Base-by-base conservation (phyloP, 2,888 invertebrate species). In the Notodonta dromedarius region DNA sequence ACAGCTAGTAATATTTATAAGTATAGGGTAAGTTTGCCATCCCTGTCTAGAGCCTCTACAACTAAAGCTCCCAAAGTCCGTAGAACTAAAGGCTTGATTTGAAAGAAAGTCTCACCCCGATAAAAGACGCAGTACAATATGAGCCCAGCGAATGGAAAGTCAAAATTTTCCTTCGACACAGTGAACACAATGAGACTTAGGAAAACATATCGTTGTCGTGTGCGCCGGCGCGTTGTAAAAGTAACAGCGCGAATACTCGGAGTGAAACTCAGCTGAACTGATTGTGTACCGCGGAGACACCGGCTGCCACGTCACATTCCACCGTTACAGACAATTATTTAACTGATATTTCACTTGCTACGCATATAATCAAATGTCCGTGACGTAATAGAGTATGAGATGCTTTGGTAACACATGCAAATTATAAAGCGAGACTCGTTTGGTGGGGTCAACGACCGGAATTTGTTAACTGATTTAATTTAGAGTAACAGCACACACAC, bases 141-240 rank as follows among this genome's bases (percentile, higher is more conserved):
- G 69, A 73, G 79, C 77, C 77, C 77, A 74, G 71, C 62, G 70
- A 81, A 83, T 86, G 90, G 88, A 91, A 91, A 91, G 90, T 88
- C 87, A 87, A 88, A 89, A 87, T 88, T 88, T 89, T 88, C 84
- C 83, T 84, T 79, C 74, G 81, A 76, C 71, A 70, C 67, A 67
- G 71, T 71, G 82, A 82, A 86, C 84, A 90, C 92, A 92, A 92
- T 90, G 82, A 88, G 86, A 85, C 87, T 84, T 85, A 89, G 88
- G 92, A 91, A 91, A 92, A 91, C 91, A 93, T 91, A 92, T 91
- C 91, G 91, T 89, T 87, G 84, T 83, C 89, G 88, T 93, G 93
- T 86, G 91, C 91, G 91, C 79, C 86, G 85, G 93, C 88, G 91
- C 92, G 92, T 92, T 90, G 90, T 89, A 93, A 92, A 93, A 92